Base-by-base conservation (phyloP, 2,888 invertebrate species). In the Adelognathus sp. region DNA sequence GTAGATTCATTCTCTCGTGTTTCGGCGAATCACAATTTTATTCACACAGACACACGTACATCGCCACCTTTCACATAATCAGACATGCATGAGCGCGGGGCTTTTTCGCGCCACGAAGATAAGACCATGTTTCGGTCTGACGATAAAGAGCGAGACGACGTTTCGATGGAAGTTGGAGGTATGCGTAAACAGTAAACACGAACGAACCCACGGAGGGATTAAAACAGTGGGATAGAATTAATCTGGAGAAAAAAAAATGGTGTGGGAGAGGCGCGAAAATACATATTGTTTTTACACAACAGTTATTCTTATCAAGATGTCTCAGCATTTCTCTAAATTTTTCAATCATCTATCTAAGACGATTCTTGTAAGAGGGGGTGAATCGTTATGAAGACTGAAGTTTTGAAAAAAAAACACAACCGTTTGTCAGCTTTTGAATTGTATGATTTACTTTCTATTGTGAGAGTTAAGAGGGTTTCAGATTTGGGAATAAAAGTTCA, bases 121-220 rank as follows among this genome's bases (percentile, higher is more conserved):
- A 67, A 67, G 52, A 18, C 41, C 39, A 67, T 67, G 67, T 67
- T 67, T 67, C 67, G 67, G 39, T 54, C 16, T 36, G 54, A 41
- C 39, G 67, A 67, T 41, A 39, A 67, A 54, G 39, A 33, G 24
- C 18, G 39, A 36, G 67, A 1, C 24, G 18, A 14, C 16, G 54
- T 29, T 67, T 67, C 66, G 41, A 50, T 36, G 16, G 46, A 50
- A 50, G 46, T 9, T 70, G 16, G 46, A 84, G 84, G 82, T 86
- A 86, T 80, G 82, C 82, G 81, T 80, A 83, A 86, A 83, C 77
- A 81, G 80, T 82, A 77, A 54, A 54, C 67, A 41, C n/a, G 27
- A 39, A 24, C 21, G 24, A 21, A 14, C 21, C 4, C 27, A 31
- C 14, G 1, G 36, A 1, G 27, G 39, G 66, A 66, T 52, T 39